Conservation (phyloP, 2,113 vertebrate genomes). For the Sorex araneus region DNA sequence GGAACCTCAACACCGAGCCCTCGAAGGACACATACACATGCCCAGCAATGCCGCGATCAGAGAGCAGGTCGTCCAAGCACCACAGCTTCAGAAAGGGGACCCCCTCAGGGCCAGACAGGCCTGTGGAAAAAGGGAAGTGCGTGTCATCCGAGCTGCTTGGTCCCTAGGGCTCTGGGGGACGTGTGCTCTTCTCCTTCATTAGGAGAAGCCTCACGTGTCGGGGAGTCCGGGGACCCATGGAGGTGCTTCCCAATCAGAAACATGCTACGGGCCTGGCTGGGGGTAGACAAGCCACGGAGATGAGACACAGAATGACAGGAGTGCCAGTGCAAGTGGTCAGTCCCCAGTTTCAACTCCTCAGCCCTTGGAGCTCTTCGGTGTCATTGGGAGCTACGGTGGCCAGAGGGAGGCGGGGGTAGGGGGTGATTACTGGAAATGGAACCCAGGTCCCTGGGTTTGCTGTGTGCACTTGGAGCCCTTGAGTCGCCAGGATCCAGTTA, state of each 20-base stretch:
- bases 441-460: not conserved
- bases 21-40: conserved; percentile 81
- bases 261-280: not conserved
- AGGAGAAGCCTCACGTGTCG: not conserved
- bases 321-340: conserved; percentile 25
- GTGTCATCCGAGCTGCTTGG: conserved; percentile 57
- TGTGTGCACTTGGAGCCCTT: not conserved
- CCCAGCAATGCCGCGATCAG: conserved; percentile 72
- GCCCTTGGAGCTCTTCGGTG: not conserved
- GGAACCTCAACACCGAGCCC: conserved; percentile 82
- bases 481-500: no score
- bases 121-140: conserved; percentile 84
- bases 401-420: not conserved
- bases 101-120: conserved; percentile 83
- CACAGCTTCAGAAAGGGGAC: conserved; percentile 80
- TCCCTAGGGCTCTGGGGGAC: conserved; percentile 1
- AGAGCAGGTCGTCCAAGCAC: conserved; percentile 79
- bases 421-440: not conserved
- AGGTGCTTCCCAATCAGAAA: not conserved
- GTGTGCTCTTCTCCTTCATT: not conserved
- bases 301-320: not conserved
- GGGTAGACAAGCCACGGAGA: conserved; percentile 45
- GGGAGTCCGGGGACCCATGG: not conserved
- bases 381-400: conserved; percentile 6
- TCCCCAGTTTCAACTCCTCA: conserved; percentile 49